Conservation (phyloP, 2,888 invertebrate species). For the Drosophila niveifrons region DNA sequence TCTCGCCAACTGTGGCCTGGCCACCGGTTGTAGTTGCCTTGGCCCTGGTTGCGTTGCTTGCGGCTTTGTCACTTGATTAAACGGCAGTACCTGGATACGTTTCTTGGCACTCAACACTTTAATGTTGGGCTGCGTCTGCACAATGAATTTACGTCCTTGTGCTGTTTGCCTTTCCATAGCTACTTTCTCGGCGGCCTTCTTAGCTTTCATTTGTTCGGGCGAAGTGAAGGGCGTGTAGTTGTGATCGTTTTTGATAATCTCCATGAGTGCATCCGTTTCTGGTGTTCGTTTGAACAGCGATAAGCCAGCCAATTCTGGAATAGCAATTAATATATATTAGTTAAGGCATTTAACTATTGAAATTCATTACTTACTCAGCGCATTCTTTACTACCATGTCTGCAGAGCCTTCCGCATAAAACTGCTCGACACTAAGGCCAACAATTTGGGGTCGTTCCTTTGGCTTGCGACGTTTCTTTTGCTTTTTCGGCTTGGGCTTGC, state of each 20-base stretch:
- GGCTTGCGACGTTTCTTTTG: conserved; percentile 61
- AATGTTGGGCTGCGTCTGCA: conserved; percentile 56
- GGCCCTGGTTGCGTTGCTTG: conserved; percentile 15
- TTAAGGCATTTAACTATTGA: neutral
- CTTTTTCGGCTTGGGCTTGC: conserved; percentile 70
- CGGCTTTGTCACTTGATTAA: conserved; percentile 17
- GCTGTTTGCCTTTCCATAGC: conserved; percentile 66
- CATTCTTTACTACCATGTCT: conserved; percentile 85
- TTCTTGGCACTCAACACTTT: conserved; percentile 71
- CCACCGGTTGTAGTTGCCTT: conserved; percentile 21
- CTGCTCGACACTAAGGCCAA: conserved; percentile 89
- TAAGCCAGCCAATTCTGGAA: conserved; percentile 83
- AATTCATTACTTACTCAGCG: conserved; percentile 80
- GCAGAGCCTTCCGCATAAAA: conserved; percentile 87
- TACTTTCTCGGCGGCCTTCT: conserved; percentile 70
- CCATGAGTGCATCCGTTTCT: conserved; percentile 83
- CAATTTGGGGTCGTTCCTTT: conserved; percentile 86
- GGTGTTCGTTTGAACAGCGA: conserved; percentile 82
- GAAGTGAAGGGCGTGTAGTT: conserved; percentile 91
- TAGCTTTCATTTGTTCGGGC: conserved; percentile 86
- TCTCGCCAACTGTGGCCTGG: conserved; percentile 21
- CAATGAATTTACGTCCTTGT: conserved; percentile 70
- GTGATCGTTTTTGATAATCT: conserved; percentile 91
- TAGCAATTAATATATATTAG: conserved; percentile 19
- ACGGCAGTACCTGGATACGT: conserved; percentile 51